Evolutionary conservation across 2,113 vertebrate genomes (phyloP), one percentile per base, ranked within the genome.

Genomic region (Rhodinocichla rosea): DNA sequence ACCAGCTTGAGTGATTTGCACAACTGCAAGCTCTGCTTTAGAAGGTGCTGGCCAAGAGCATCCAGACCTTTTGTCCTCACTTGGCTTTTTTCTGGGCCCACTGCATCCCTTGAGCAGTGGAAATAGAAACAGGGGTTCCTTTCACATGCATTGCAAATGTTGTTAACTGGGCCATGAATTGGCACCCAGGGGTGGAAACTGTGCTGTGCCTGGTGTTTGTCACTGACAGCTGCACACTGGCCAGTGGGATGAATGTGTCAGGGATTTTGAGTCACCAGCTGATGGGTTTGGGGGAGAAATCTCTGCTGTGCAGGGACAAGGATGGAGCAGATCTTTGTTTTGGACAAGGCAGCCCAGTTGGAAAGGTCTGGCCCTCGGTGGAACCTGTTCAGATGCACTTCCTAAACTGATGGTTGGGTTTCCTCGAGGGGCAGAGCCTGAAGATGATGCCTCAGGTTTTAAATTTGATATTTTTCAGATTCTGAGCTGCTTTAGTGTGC

Each of bases 151-250:
- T 89, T 67, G 80, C 77, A 79, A 82, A 89, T 91, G 35, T 21
- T 22, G 49, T 78, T 70, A 80, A 52, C 71, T 81, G 68, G 47
- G 68, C 92, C 90, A 11, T 21, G 60, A 63, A 26, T 16, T 86
- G 94, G 89, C 92, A 92, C 15, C 67, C 39, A 5, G 76, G 84
- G 60, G 64, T 96, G 90, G 95, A 26, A 92, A 50, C 21, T 59
- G 50, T 79, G 85, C 85, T 90, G 63, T 86, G 94, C 88, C 92
- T 90, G 95, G 68, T 57, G 83, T 94, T 90, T n/a, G 4, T 95
- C 79, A 21, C 94, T 33, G 88, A 62, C 95, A 96, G 95, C 95
- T 97, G 96, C 85, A 70, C 20, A 0, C 79, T 88, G 90, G 90
- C 60, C 94, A 86, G 75, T 24, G 20, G 4, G 71, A 62, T 49